A percentile compares a stretch with the other conserved stretches of the same genome.
Conservation (phyloP, 2,888 invertebrate genomes). For the Crocallis elinguaria region DNA sequence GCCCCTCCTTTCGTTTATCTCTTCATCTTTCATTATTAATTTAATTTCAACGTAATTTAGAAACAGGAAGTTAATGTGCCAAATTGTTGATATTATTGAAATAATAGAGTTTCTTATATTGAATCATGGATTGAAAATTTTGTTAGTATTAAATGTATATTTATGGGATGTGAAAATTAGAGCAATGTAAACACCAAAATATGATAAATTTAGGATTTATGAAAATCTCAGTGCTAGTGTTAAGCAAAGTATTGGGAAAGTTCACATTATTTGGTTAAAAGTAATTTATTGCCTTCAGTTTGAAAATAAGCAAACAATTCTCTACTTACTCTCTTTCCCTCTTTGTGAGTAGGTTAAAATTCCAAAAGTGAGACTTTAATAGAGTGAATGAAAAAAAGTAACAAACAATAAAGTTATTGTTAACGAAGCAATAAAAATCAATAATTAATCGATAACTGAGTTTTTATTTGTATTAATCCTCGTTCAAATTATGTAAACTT, state of each 20-base stretch:
- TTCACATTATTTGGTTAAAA: slow-evolving; percentile 31
- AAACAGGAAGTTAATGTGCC: slow-evolving; percentile 78
- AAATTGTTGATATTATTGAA: slow-evolving; percentile 77
- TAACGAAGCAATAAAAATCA: not conserved
- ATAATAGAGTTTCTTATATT: slow-evolving; percentile 61
- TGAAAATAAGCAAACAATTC: too few relatives aligned
- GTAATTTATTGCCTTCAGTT: too few relatives aligned
- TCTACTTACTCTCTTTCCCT: too few relatives aligned
- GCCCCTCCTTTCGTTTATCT: slow-evolving; percentile 36
- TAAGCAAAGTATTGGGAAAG: slow-evolving; percentile 35
- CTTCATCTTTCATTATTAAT: slow-evolving; percentile 45
- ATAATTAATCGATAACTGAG: too few relatives aligned
- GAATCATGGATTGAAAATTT: slow-evolving; percentile 43
- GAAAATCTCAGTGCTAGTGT: slow-evolving; percentile 46
- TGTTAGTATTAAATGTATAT: slow-evolving; percentile 44
- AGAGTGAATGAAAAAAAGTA: too few relatives aligned
- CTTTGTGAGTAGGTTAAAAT: too few relatives aligned
- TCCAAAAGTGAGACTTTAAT: too few relatives aligned
- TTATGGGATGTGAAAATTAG: slow-evolving; percentile 57
- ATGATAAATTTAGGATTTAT: slow-evolving; percentile 58
- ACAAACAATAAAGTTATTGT: not conserved
- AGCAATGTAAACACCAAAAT: slow-evolving; percentile 78
- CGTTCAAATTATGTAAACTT: slow-evolving; percentile 21
- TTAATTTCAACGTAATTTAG: slow-evolving; percentile 56
- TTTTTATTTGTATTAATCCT: too few relatives aligned